These are phyloP conservation scores for Natator depressus DNA, from an alignment of 2,113 vertebrate genomes.

Conservation along the genomic window DNA sequence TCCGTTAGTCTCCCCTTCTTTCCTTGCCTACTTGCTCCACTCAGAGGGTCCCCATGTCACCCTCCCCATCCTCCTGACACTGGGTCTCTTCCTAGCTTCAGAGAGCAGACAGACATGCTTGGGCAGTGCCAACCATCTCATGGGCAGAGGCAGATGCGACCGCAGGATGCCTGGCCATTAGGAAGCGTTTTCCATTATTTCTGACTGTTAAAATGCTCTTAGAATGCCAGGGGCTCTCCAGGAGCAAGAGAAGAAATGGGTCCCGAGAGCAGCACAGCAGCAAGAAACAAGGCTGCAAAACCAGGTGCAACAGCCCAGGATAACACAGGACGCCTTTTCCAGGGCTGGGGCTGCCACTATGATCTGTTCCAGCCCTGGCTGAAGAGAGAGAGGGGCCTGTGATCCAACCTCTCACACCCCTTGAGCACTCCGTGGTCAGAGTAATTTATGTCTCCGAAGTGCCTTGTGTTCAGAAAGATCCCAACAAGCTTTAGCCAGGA, in stretches of 20 bases:
- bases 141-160: no score
- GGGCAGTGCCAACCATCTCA: no score
- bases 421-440: neutral
- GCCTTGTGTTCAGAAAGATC: neutral
- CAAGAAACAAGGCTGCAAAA: neutral
- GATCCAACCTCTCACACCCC: neutral
- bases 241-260: neutral
- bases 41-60: neutral
- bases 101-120: no score
- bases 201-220: neutral
- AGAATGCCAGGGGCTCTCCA: neutral
- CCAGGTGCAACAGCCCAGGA: neutral
- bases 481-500: neutral
- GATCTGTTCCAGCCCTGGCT: neutral
- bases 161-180: no score
- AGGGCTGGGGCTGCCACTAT: neutral
- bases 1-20: neutral
- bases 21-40: neutral
- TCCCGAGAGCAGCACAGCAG: no score
- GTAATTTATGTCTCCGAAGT: neutral
- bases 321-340: neutral
- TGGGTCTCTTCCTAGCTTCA: neutral
- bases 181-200: neutral
- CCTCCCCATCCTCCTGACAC: neutral
- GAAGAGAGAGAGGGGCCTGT: neutral